Conservation (phyloP, 2,797 vertebrate species). For the Malurus splendens region DNA sequence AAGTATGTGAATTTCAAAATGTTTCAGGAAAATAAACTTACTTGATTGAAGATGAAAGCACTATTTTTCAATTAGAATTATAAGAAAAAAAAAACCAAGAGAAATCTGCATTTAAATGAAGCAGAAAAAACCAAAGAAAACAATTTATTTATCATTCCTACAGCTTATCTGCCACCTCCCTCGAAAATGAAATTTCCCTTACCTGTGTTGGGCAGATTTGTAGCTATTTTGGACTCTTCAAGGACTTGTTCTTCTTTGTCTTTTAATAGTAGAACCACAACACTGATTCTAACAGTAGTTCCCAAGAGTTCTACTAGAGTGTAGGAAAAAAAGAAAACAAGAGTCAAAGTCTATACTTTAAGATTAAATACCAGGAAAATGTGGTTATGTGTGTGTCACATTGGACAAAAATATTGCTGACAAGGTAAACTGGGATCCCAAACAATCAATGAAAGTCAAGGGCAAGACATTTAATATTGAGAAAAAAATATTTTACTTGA, state of each 20-base stretch:
- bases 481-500: not conserved
- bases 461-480: not conserved
- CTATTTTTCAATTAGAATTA: not conserved
- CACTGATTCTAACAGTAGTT: not conserved
- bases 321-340: not conserved
- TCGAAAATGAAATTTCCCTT: not conserved
- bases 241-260: not conserved
- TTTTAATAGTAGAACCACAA: not conserved
- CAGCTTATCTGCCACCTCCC: not conserved
- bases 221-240: not conserved
- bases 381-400: not conserved
- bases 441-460: not conserved
- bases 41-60: not conserved
- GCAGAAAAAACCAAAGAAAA: not conserved
- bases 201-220: not conserved
- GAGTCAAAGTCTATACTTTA: not conserved
- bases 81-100: not conserved
- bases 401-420: not conserved
- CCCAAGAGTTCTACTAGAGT: not conserved
- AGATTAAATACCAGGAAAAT: not conserved
- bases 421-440: not conserved
- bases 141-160: not conserved
- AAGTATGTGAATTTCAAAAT: not conserved
- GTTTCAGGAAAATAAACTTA: not conserved
- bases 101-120: not conserved